These are phyloP conservation scores for Himalopsyche kuldschensis DNA, from an alignment of 2,888 invertebrate genomes.

Conservation along the genomic window DNA sequence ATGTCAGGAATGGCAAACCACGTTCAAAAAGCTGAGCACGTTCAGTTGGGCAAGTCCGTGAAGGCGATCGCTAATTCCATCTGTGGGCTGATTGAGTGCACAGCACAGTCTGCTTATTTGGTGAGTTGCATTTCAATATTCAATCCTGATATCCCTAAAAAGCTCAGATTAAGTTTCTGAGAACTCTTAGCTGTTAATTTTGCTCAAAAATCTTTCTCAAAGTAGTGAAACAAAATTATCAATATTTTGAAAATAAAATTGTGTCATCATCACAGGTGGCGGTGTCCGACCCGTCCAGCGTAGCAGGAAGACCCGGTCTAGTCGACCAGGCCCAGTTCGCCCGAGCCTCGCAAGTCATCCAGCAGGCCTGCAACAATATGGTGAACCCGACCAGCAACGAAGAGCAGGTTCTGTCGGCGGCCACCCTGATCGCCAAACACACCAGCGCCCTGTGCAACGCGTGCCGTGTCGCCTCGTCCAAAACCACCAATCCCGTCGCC, in stretches of 20 bases:
- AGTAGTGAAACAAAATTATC: too few species aligned
- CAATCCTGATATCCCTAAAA: too few species aligned
- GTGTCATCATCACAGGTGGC: slow-evolving; percentile 65
- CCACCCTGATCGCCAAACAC: slow-evolving; percentile 94
- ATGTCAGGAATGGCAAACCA: slow-evolving; percentile 95
- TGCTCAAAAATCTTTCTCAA: not conserved
- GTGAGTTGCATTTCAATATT: slow-evolving; percentile 47
- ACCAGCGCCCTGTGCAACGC: slow-evolving; percentile 95
- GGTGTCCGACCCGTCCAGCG: slow-evolving; percentile 86
- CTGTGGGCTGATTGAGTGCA: slow-evolving; percentile 88
- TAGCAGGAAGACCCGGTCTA: slow-evolving; percentile 84
- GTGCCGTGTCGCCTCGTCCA: slow-evolving; percentile 89
- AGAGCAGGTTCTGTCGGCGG: slow-evolving; percentile 84
- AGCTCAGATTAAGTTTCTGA: too few species aligned
- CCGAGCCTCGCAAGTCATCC: slow-evolving; percentile 87
- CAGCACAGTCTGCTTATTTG: slow-evolving; percentile 93
- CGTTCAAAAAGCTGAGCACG: slow-evolving; percentile 84
- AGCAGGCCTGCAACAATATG: slow-evolving; percentile 81
- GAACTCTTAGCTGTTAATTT: not conserved
- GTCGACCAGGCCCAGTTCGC: slow-evolving; percentile 88
- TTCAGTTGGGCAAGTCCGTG: slow-evolving; percentile 83
- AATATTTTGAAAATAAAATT: not conserved
- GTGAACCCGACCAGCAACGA: slow-evolving; percentile 72
- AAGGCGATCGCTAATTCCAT: slow-evolving; percentile 83
- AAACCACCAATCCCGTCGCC: slow-evolving; percentile 86